Evolutionary conservation across 2,888 invertebrate species (phyloP), one percentile per base, ranked within the genome.

Genomic region (Cantharis rufa): DNA sequence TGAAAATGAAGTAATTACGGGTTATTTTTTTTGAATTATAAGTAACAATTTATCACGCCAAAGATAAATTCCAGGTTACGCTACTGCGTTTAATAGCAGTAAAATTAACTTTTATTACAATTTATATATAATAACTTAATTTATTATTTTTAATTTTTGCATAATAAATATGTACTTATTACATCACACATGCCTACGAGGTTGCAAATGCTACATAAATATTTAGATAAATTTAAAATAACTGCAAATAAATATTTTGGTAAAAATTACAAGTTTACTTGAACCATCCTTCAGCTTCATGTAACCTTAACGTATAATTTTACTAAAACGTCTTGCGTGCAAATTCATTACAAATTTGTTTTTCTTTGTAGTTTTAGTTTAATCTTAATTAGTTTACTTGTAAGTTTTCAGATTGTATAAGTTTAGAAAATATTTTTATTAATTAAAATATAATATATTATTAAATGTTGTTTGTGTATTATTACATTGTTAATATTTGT

Each of bases 401-500:
- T 48, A 48, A 48, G 48, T 48, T 48, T 48, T n/a, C 48, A 48
- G n/a, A 48, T 48, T n/a, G 48, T n/a, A 48, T n/a, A 48, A 48
- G 48, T 48, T 48, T 48, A 48, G 48, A 48, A 48, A 48, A 48
- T 48, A 21, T 18, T 24, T 66, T 66, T 21, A 66, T 21, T 66
- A 66, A 66, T 66, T 66, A 66, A 66, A 66, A 10, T 21, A 72
- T 64, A 15, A 21, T 69, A 13, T 18, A 64, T 21, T 28, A 28
- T 74, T 74, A 69, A 74, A 74, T 69, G 74, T 70, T 70, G 74
- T 74, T 69, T 71, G 64, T 70, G 28, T 62, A 74, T 74, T 74
- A 62, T 28, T 28, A 28, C 27, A 28, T 73, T 73, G 74, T 74
- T 74, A 74, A 74, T 74, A 70, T 74, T 74, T 74, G 74, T 74